Percentiles rank a stretch among this genome's conserved stretches.
Conservation (phyloP, 2,113 vertebrate species). For the Ptilonorhynchus violaceus region DNA sequence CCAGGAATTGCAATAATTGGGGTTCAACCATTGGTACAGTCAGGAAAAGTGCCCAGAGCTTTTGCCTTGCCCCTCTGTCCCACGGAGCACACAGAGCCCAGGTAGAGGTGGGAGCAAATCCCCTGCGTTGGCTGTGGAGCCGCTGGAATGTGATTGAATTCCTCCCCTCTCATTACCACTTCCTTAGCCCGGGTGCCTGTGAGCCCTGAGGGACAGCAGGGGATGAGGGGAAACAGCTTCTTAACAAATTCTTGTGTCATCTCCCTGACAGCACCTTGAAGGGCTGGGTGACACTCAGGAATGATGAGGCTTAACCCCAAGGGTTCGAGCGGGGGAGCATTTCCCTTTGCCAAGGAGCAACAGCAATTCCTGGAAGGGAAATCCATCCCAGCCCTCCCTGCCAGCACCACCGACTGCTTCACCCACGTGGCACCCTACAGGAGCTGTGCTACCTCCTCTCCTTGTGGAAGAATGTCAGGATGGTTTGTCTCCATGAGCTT, state of each 20-base stretch:
- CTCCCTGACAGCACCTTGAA: conserved; percentile 25
- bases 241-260: conserved; percentile 51
- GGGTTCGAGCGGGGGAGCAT: background rate
- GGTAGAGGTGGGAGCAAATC: background rate
- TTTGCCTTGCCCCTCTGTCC: background rate
- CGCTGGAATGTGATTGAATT: background rate
- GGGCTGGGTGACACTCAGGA: background rate
- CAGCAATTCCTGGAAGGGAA: background rate
- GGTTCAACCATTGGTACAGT: background rate
- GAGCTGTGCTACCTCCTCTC: background rate
- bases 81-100: background rate
- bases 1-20: background rate
- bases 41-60: background rate
- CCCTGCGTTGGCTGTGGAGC: background rate
- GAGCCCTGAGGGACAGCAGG: conserved; percentile 8
- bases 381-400: background rate
- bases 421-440: background rate
- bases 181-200: background rate
- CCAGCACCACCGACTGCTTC: background rate
- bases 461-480: background rate
- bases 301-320: background rate
- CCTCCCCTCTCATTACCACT: background rate
- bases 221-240: conserved; percentile 27
- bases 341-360: conserved; percentile 19
- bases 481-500: background rate